Base-by-base conservation (phyloP, 2,113 vertebrate genomes). In the Poeciliopsis prolifica region DNA sequence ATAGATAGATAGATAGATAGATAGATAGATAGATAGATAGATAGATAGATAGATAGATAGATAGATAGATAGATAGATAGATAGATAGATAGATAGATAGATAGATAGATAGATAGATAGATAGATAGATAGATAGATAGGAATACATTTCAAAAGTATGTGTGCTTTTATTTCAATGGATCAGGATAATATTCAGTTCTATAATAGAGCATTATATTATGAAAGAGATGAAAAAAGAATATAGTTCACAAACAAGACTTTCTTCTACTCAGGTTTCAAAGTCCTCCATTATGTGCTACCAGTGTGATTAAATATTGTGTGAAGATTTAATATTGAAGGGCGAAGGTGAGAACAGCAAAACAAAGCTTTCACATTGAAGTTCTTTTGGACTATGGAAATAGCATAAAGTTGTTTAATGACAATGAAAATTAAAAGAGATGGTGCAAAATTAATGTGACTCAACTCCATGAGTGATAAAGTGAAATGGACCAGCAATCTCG, bases 301-400 rank as follows among this genome's bases (percentile, higher is more conserved):
- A 78, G 88, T 83, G 80, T 86, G 81, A 89, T 89, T 88, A 86
- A 91, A 89, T 83, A 83, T 83, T 77, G 72, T 83, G 80, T 14
- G 15, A 70, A 75, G 69, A 87, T 87, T 87, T 79, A 82, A 84
- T 72, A 33, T 0, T 14, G 75, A 81, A 80, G 88, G 72, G 37
- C 60, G 80, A 78, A 58, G 62, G 40, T 17, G 69, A 42, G 26
- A 30, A 35, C 74, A 74, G 63, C 0, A 22, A 72, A 37, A 69
- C 74, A 79, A 15, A 37, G 19, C 69, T 62, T 72, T 73, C 61
- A 68, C 51, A 51, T 58, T 40, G 28, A 77, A 72, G 42, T 65
- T 79, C 62, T 31, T 58, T 73, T 44, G 7, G 13, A 70, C 48
- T 61, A 24, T 29, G 7, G 30, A 65, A 75, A 80, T 33, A 7